A percentile compares a stretch with the other conserved stretches of the same genome.
Evolutionary conservation across 2,113 vertebrate species (phyloP).

Genomic region (Lophura nycthemera): DNA sequence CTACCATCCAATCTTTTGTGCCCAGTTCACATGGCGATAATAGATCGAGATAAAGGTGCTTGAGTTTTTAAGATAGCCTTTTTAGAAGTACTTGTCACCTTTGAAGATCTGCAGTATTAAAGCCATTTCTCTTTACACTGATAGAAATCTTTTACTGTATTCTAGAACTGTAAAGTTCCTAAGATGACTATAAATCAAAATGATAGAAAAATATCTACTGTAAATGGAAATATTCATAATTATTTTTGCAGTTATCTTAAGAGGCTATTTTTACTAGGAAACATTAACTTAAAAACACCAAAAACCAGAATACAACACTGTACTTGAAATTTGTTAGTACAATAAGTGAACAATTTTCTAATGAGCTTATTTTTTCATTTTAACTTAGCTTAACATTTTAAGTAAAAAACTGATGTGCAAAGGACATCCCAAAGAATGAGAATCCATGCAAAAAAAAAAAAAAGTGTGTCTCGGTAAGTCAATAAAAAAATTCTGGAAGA

Average conservation of each 20-base stretch:
- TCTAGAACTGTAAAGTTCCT: neutral
- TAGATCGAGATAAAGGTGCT: neutral
- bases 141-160: neutral
- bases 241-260: neutral
- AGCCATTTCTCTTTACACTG: neutral
- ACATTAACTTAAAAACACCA: neutral
- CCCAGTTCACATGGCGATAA: neutral
- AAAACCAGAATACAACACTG: neutral
- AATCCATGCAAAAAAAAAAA: neutral
- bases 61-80: conserved; percentile 12
- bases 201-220: neutral
- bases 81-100: conserved; percentile 15
- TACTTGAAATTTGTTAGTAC: neutral
- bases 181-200: neutral
- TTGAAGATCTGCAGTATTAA: neutral
- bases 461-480: neutral
- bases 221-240: neutral
- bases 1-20: neutral
- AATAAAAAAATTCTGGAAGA: neutral
- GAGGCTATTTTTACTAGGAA: neutral
- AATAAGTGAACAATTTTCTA: neutral
- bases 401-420: neutral
- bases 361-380: neutral
- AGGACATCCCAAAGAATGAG: neutral
- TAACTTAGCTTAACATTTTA: too few relatives aligned